Conservation (phyloP, 2,888 invertebrate species). For the Polydrusus cervinus region DNA sequence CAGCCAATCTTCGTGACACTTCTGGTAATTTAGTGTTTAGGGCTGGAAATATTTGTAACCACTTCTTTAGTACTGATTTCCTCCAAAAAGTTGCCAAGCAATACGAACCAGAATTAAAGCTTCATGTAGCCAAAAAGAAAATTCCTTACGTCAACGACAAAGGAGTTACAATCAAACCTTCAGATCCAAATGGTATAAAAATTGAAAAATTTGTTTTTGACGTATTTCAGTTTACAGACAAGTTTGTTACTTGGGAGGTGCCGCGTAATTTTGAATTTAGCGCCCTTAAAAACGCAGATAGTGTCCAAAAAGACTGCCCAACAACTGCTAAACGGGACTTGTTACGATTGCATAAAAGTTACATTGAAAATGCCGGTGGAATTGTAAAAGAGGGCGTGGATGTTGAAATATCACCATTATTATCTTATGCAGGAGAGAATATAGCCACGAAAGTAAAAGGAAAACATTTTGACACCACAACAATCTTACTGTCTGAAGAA, state of each 20-base stretch:
- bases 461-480: conserved; percentile 58
- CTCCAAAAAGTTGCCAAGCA: conserved; percentile 81
- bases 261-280: conserved; percentile 95
- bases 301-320: conserved; percentile 92
- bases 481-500: conserved; percentile 59
- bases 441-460: conserved; percentile 71
- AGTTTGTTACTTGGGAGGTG: conserved; percentile 95
- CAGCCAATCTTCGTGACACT: conserved; percentile 84
- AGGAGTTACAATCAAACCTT: conserved; percentile 83
- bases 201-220: conserved; percentile 99
- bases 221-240: conserved; percentile 94
- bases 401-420: conserved; percentile 92
- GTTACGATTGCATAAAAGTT: conserved; percentile 83
- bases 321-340: conserved; percentile 88
- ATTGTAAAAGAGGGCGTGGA: conserved; percentile 77
- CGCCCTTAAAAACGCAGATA: conserved; percentile 95
- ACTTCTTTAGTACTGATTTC: conserved; percentile 94
- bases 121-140: conserved; percentile 98
- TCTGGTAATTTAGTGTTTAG: conserved; percentile 91
- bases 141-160: conserved; percentile 87
- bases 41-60: conserved; percentile 98
- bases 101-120: conserved; percentile 84
- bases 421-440: conserved; percentile 94
- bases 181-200: conserved; percentile 95
- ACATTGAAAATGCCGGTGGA: conserved; percentile 88